Conservation (phyloP, 2,888 invertebrate genomes). For the Biston stratarius region DNA sequence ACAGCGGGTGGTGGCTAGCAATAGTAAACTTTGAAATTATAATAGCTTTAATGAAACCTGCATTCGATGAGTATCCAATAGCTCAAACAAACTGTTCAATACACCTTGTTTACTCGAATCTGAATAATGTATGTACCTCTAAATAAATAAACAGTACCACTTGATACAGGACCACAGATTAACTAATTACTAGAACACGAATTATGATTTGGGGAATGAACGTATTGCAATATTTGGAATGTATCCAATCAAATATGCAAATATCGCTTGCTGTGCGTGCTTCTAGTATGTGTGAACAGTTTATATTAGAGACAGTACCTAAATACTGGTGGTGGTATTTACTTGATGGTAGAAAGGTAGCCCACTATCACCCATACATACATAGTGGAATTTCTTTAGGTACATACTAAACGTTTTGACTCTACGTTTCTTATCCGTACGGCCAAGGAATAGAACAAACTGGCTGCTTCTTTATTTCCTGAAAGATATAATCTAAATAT, state of each 20-base stretch:
- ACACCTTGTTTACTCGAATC: neutral
- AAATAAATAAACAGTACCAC: constrained; percentile 22
- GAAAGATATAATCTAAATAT: too few relatives aligned
- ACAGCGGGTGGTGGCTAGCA: too few relatives aligned
- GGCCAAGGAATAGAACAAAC: too few relatives aligned
- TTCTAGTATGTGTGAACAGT: constrained; percentile 18
- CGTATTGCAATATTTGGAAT: constrained; percentile 55
- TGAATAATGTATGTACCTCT: constrained; percentile 12
- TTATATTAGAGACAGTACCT: constrained; percentile 6
- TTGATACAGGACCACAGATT: constrained; percentile 12
- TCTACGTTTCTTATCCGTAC: too few relatives aligned
- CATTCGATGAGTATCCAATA: neutral
- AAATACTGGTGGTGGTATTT: too few relatives aligned
- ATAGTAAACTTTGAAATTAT: too few relatives aligned
- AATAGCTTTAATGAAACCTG: too few relatives aligned
- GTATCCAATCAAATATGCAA: constrained; percentile 73
- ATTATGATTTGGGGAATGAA: constrained; percentile 54
- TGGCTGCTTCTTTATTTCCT: too few relatives aligned
- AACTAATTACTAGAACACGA: constrained; percentile 13
- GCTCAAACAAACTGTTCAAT: neutral
- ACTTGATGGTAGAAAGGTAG: too few relatives aligned
- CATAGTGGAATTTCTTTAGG: too few relatives aligned
- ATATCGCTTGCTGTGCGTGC: constrained; percentile 51
- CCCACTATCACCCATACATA: too few relatives aligned
- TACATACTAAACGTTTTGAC: too few relatives aligned